These are phyloP conservation scores for Epinotia demarniana DNA, from an alignment of 2,888 invertebrate species.

Conservation along the genomic window DNA sequence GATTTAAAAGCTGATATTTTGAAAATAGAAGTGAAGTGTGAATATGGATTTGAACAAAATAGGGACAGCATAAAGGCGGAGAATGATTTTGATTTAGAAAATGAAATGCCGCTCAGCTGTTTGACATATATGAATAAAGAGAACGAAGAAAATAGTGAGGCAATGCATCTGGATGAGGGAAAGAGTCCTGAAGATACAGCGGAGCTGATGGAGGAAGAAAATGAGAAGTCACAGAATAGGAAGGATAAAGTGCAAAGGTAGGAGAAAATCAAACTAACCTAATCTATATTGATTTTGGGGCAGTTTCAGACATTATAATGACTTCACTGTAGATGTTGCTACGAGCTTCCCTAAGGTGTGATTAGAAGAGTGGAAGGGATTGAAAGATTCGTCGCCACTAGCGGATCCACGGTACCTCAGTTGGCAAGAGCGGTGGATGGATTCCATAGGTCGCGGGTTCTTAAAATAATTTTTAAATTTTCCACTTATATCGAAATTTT, in stretches of 20 bases:
- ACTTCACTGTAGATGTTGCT: too few relatives aligned
- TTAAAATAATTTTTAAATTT: too few relatives aligned
- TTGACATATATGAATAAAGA: not conserved
- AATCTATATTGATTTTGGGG: too few relatives aligned
- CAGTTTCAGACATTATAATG: too few relatives aligned
- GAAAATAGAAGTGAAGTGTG: constrained; percentile 48
- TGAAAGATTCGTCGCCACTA: too few relatives aligned
- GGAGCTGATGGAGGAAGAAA: not conserved
- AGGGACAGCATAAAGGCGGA: not conserved
- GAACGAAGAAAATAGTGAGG: not conserved
- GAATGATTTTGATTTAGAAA: not conserved
- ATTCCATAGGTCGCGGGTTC: too few relatives aligned
- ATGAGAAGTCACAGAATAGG: not conserved
- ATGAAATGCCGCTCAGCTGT: not conserved
- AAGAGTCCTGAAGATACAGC: not conserved
- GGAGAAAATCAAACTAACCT: too few relatives aligned
- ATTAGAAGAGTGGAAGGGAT: too few relatives aligned
- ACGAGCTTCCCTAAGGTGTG: too few relatives aligned
- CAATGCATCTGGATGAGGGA: not conserved
- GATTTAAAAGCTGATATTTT: constrained; percentile 46
- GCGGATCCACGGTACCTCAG: too few relatives aligned
- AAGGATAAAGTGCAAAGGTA: constrained; percentile 8
- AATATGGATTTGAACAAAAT: not conserved
- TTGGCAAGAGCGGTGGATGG: too few relatives aligned
- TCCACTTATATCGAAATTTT: too few relatives aligned